Base-by-base conservation (phyloP, 1,140 invertebrate genomes). In the Anoplophora glabripennis region DNA sequence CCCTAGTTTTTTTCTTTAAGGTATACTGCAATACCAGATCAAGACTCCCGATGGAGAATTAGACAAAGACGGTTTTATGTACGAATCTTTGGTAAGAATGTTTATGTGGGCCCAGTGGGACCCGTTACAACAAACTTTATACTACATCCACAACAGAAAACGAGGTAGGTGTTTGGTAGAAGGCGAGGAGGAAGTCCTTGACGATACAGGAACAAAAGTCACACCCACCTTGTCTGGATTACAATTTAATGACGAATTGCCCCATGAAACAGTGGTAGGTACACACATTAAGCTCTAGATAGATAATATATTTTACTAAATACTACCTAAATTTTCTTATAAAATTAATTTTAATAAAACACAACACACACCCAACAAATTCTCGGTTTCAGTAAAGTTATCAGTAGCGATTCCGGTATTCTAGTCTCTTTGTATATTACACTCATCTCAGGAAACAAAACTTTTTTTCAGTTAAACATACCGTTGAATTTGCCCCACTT, bases 81-180 rank as follows among this genome's bases (percentile, higher is more conserved):
- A 80, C 8, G 87, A 89, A 72, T 79, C 77, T 1, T 77, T 91
- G 52, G 86, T 89, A 0, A 83, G 84, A 69, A 82, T 80, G 34
- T 92, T 91, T 65, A 85, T 85, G 47, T 92, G 89, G 90, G 88
- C 89, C 0, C 89, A 92, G 64, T 92, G 89, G 89, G 88, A 91
- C 73, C 79, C 86, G 57, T 79, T 81, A 14, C 84, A 88, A 78
- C 87, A 89, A 79, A 87, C 87, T 8, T 75, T 92, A 1, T 91
- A 89, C 75, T 89, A 90, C 71, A 90, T 92, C 58, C 87, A 91
- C 69, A 82, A 89, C 54, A 81, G 85, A 63, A 83, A 84, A 63
- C 83, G 86, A 28, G 77, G 80, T 5, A 81, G 83, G 51, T 86
- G 84, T 68, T 79, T 84, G 56, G 84, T 86, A 11, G 84, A 85